Evolutionary conservation across 2,888 invertebrate species (phyloP), one percentile per base, ranked within the genome.

Genomic region (Drosophila helvetica): DNA sequence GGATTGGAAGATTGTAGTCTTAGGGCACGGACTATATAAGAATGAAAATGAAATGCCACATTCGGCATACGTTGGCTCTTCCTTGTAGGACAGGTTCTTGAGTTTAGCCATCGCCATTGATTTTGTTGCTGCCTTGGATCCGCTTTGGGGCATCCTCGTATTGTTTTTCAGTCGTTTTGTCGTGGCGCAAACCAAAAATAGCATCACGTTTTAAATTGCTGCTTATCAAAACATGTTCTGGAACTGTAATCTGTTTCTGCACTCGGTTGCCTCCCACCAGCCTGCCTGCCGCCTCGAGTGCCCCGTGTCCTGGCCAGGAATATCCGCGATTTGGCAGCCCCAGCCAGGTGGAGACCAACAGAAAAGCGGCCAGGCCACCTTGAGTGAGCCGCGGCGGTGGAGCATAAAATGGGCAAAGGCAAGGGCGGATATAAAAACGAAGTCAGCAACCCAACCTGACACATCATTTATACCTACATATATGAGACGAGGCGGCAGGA

Each of bases 121-220:
- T 54, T 59, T 72, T 72, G 72, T 48, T 55, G 63, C 22, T 17
- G 43, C 38, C 38, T 10, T 9, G 10, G 30, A 8, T 27, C n/a
- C 22, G 33, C 48, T 19, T 33, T 47, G 19, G 46, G 30, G 47
- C 57, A 57, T 47, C 17, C 46, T 30, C 10, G 30, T 8, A 33
- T 15, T 38, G 38, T 38, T 38, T 15, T 38, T 2, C 1, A 30
- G 42, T 55, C 43, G 47, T 55, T 42, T 54, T 46, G n/a, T 8
- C 42, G 42, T 47, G 60, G 71, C 60, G 75, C 79, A 70, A 80
- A 80, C 81, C 86, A 86, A 88, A 86, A 89, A 88, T 89, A 85
- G 80, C 84, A 84, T 83, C 88, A 88, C 89, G 89, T 88, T 88
- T 88, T 82, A 88, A 86, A 88, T 88, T 88, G 88, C 86, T 89